Evolutionary conservation across 2,113 vertebrate species (phyloP).

Genomic region (Podarcis muralis): DNA sequence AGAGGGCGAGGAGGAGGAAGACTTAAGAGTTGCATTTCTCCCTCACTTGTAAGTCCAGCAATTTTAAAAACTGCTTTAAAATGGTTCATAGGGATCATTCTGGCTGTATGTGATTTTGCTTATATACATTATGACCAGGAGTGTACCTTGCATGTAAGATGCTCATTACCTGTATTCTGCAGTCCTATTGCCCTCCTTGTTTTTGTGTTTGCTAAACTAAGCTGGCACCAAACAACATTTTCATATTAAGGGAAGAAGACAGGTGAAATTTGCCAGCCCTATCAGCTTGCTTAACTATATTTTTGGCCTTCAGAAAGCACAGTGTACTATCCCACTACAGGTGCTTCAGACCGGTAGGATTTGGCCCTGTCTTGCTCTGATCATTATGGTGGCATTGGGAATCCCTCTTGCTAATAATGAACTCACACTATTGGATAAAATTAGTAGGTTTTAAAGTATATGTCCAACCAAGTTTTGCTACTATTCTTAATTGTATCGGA

Average conservation of each 20-base stretch:
- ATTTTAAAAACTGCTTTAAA: too few relatives aligned
- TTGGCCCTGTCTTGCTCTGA: neutral
- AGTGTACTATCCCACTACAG: neutral
- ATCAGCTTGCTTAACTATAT: neutral
- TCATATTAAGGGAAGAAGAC: neutral
- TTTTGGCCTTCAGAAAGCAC: neutral
- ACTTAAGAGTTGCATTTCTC: too few relatives aligned
- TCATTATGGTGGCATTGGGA: neutral
- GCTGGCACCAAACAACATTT: neutral
- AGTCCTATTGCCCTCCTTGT: too few relatives aligned
- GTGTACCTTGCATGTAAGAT: too few relatives aligned
- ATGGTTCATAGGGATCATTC: too few relatives aligned
- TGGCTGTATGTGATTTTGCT: too few relatives aligned
- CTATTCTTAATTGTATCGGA: neutral
- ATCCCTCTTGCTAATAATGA: rapidly evolving
- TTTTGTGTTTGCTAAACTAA: neutral
- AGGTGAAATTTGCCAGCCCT: neutral
- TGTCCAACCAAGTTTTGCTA: neutral
- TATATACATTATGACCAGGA: too few relatives aligned
- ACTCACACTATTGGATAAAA: neutral
- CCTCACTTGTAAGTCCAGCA: too few relatives aligned
- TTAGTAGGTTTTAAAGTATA: too few relatives aligned
- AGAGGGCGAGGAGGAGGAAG: too few relatives aligned
- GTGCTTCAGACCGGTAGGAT: neutral
- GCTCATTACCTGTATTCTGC: too few relatives aligned